Conservation (phyloP, 1,140 invertebrate species). For the Drosophila serrata region DNA sequence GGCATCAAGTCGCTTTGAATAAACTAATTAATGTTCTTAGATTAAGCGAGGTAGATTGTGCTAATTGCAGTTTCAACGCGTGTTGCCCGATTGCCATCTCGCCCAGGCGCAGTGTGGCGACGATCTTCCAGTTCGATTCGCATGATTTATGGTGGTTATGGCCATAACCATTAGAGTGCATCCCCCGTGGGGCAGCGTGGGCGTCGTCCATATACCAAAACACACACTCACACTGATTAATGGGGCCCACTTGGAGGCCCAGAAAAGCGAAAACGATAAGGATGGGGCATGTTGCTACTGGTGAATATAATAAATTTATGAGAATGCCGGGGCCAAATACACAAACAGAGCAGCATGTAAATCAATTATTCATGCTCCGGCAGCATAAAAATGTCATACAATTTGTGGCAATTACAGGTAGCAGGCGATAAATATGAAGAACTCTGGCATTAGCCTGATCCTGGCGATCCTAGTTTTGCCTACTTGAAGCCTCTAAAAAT, state of each 20-base stretch:
- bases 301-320: slow-evolving; percentile 60
- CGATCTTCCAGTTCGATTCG: slow-evolving; percentile 27
- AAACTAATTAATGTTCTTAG: slow-evolving; percentile 78
- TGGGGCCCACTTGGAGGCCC: slow-evolving; percentile 69
- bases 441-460: slow-evolving; percentile 58
- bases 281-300: slow-evolving; percentile 51
- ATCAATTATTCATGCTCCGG: slow-evolving; percentile 77
- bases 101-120: not conserved
- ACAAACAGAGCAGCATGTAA: slow-evolving; percentile 76
- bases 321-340: slow-evolving; percentile 55
- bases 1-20: slow-evolving; percentile 61
- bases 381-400: slow-evolving; percentile 80
- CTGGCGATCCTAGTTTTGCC: slow-evolving; percentile 31
- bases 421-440: slow-evolving; percentile 76
- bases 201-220: slow-evolving; percentile 18
- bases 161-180: slow-evolving; percentile 70
- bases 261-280: slow-evolving; percentile 79
- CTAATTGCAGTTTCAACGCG: slow-evolving; percentile 80
- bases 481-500: slow-evolving; percentile 62
- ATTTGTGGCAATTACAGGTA: slow-evolving; percentile 82
- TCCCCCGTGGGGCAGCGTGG: slow-evolving; percentile 45
- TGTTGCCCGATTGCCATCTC: slow-evolving; percentile 62
- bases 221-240: slow-evolving; percentile 59
- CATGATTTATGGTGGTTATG: slow-evolving; percentile 62
- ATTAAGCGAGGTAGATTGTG: slow-evolving; percentile 63